A percentile compares a stretch with the other conserved stretches of the same genome.
Conservation (phyloP, 1,140 invertebrate species). For the Sycobia sp. region DNA sequence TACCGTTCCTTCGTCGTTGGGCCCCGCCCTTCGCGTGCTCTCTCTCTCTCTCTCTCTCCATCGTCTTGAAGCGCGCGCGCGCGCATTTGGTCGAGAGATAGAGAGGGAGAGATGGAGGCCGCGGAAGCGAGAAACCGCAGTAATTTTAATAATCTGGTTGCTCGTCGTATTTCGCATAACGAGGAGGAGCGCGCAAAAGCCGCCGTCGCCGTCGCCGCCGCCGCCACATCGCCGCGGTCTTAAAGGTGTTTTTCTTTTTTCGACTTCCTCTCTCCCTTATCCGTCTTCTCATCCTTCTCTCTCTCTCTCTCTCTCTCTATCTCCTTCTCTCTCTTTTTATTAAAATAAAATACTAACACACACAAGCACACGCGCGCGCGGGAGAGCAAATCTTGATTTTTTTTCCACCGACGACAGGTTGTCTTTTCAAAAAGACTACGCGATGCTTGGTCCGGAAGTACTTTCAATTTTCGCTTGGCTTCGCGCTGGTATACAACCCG, state of each 20-base stretch:
- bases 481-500: no score
- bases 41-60: no score
- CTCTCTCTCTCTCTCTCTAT: no score
- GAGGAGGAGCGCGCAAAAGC: conserved; percentile 11
- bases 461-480: conserved; percentile 15
- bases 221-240: not conserved
- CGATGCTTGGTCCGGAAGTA: not conserved
- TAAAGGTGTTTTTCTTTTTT: not conserved
- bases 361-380: no score
- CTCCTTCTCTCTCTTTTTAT: no score
- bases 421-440: conserved; percentile 10
- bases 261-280: no score
- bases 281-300: not conserved
- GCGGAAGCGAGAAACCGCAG: conserved; percentile 19
- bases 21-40: no score
- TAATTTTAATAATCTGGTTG: conserved; percentile 34
- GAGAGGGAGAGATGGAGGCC: conserved; percentile 5
- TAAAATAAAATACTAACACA: no score
- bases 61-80: no score
- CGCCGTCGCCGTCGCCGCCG: no score
- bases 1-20: conserved; percentile 2
- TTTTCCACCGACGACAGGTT: not conserved
- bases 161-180: conserved; percentile 18
- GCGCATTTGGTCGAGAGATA: no score
- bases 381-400: not conserved